Evolutionary conservation across 1,140 invertebrate species (phyloP).

Genomic region (Antheraea mylitta): DNA sequence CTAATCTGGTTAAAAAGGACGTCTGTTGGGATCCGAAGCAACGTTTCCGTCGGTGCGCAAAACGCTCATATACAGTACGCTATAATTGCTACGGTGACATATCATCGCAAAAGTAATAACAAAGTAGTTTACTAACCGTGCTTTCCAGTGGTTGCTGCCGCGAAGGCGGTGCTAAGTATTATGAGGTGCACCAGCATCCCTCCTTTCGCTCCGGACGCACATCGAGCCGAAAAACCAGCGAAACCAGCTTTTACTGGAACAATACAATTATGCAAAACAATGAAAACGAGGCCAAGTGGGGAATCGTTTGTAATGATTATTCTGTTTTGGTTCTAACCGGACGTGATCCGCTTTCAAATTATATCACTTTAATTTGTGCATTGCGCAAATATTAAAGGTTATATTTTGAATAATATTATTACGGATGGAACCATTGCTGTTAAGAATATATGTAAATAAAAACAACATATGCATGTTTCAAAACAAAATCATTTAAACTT

Average conservation of each 20-base stretch:
- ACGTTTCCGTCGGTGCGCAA: too few species aligned
- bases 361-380: not conserved
- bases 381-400: not conserved
- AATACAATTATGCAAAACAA: conserved; percentile 20
- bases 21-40: too few species aligned
- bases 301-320: conserved; percentile 3
- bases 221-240: conserved; percentile 50
- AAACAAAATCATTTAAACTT: too few species aligned
- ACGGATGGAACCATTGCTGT: not conserved
- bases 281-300: not conserved
- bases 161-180: conserved; percentile 68
- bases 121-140: conserved; percentile 44
- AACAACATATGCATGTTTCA: too few species aligned
- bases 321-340: not conserved
- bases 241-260: conserved; percentile 43
- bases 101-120: too few species aligned
- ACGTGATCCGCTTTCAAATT: not conserved
- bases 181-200: conserved; percentile 70
- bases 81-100: too few species aligned
- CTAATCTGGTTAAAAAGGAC: too few species aligned
- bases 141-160: conserved; percentile 65
- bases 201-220: conserved; percentile 44
- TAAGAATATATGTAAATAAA: too few species aligned
- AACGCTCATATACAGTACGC: too few species aligned
- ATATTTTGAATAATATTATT: not conserved